Base-by-base conservation (phyloP, 2,797 vertebrate genomes). In the Mastacembelus armatus region DNA sequence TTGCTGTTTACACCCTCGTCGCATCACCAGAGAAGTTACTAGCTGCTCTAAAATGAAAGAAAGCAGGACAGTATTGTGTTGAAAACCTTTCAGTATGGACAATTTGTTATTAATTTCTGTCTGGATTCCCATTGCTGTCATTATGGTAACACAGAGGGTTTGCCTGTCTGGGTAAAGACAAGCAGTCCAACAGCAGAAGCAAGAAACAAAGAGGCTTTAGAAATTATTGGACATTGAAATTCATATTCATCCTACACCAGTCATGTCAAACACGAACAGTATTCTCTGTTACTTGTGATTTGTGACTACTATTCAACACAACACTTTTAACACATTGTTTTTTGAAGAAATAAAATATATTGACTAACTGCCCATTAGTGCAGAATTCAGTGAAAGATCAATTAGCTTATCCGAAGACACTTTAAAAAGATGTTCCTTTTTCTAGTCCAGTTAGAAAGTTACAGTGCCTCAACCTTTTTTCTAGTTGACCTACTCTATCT, bases 101-200 rank as follows among this genome's bases (percentile, higher is more conserved):
- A n/a, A n/a, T n/a, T n/a, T n/a, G n/a, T n/a, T n/a, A n/a, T n/a
- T n/a, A n/a, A n/a, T n/a, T n/a, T n/a, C n/a, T 74, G 58, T 81
- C 65, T 74, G 61, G 63, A 67, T 81, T 85, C 78, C 24, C 61
- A 38, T 63, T 57, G 47, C 56, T 8, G 59, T 87, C 67, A 38
- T 83, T 64, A 85, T 87, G 74, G 85, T 58, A 84, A 86, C 88
- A 65, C 74, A 78, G 71, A 66, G 63, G 60, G 78, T 16, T 63
- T 65, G 74, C 48, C 77, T 69, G 63, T 61, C 44, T 38, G 33
- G 67, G 71, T 48, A 47, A 71, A 71, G 70, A n/a, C n/a, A 76
- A 66, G 66, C 56, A 61, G 64, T 68, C 40, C 19, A 33, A 61
- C 43, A 75, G 40, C 14, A 8, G 56, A 56, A 72, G 64, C 21